Base-by-base conservation (phyloP, 2,888 invertebrate species). In the Nomada ruficornis region DNA sequence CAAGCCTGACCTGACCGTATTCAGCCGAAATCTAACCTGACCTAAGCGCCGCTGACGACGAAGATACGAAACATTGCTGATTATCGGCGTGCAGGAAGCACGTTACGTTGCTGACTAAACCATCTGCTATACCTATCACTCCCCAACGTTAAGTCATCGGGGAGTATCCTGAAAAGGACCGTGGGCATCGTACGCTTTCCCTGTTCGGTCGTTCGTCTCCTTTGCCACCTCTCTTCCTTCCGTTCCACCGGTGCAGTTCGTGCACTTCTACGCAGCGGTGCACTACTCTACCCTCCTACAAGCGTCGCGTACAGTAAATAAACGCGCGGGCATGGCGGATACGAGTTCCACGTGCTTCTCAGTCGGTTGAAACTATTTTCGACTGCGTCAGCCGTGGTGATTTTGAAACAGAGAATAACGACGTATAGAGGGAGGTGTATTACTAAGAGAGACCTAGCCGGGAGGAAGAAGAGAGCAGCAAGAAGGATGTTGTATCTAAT, bases 21-120 rank as follows among this genome's bases (percentile, higher is more conserved):
- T 65, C 69, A 65, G 44, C 70, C 52, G 57, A 36, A 54, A 67
- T 76, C 81, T 81, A 82, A 77, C 69, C 62, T 67, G 60, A 77
- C 44, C 67, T 71, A 74, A 88, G 80, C 85, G 84, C 77, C 78
- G 76, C 76, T 59, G 50, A 60, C 80, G 82, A 73, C 82, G 44
- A 76, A 62, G 75, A 82, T 44, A 80, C 55, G 83, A 80, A 83
- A 65, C 71, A 68, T 79, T 54, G 71, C 26, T 80, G 63, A 68
- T 72, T 36, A 68, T 80, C 79, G 55, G 71, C 67, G 75, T 55
- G 67, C 64, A 80, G 74, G 80, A 77, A 80, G 59, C 74, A 54
- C 70, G 80, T 70, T 54, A 62, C 52, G 65, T 71, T 67, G 65
- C 50, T 52, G 11, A 23, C 60, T 20, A 13, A 23, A 55, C 23